Conservation (phyloP, 2,888 invertebrate genomes). For the Ochropacha duplaris region DNA sequence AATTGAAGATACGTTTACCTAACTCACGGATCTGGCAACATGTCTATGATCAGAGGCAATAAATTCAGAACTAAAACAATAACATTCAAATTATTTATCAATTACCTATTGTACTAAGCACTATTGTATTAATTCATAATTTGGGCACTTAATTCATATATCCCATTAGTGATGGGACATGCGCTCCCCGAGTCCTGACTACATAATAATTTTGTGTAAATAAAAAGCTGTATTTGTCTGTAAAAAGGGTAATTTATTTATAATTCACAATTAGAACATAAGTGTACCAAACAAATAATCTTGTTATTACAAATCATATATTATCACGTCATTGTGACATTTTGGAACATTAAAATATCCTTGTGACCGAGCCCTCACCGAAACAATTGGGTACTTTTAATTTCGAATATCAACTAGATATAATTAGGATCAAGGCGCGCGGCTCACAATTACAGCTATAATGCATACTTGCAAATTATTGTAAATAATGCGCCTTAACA, state of each 20-base stretch:
- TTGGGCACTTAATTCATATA: no score
- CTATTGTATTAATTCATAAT: no score
- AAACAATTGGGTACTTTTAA: slow-evolving; percentile 41
- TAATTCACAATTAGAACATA: slow-evolving; percentile 76
- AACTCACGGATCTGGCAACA: no score
- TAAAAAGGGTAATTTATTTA: slow-evolving; percentile 81
- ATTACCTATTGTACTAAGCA: no score
- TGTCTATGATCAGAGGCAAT: no score
- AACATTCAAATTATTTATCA: no score
- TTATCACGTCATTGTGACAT: slow-evolving; percentile 20
- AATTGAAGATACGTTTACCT: no score
- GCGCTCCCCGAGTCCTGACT: no score
- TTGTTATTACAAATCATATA: slow-evolving; percentile 62
- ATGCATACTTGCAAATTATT: slow-evolving; percentile 53
- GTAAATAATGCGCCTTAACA: slow-evolving; percentile 39
- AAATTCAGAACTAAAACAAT: no score
- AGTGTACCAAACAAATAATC: slow-evolving; percentile 68
- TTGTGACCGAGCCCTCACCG: slow-evolving; percentile 59
- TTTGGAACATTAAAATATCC: slow-evolving; percentile 41
- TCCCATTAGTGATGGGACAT: no score
- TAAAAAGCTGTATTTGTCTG: slow-evolving; percentile 44
- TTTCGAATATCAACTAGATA: slow-evolving; percentile 43
- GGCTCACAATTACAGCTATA: slow-evolving; percentile 36
- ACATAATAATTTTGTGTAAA: background rate
- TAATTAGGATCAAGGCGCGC: slow-evolving; percentile 48